Base-by-base conservation (phyloP, 2,888 invertebrate genomes). In the Allolobophora icterica region DNA sequence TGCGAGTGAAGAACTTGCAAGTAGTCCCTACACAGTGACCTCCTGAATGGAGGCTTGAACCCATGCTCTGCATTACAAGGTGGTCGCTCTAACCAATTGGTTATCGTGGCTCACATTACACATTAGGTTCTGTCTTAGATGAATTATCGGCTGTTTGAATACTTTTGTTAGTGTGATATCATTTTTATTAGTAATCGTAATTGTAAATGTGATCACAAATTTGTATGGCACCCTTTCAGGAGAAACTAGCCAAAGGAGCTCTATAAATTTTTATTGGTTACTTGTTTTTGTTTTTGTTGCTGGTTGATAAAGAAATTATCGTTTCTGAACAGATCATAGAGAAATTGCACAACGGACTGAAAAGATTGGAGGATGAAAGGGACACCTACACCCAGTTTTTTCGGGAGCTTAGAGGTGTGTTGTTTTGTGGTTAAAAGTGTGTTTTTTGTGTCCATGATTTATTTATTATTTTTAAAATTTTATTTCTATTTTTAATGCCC, bases 331-430 rank as follows among this genome's bases (percentile, higher is more conserved):
- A 87, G 87, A 38, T 87, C 6, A 87, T 87, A 4, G 87, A 87
- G 35, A 87, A 87, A 34, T 38, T 87, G 87, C 38, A 35, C 35
- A 35, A 34, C 35, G 87, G 87, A 35, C 87, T 87, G 87, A 87
- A 24, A 30, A 87, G 87, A 35, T 8, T 87, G 87, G 87, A 87
- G 35, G 87, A 87, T 87, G 87, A 87, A 17, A 34, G 87, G 24
- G 87, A 87, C 87, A 5, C 34, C 17, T 87, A 87, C 24, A 38
- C 35, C 34, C 87, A 38, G 38, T 19, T 87, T 6, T 87, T 87
- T 87, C 87, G 87, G 21, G 87, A 87, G 87, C 87, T 87, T 38
- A 87, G 87, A 87, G 87, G 87, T 87, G 30, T n/a, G 71, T n/a
- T 58, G 3, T 58, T 30, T 58, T n/a, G n/a, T 30, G 30, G 45